A percentile compares a stretch with the other conserved stretches of the same genome.
phyloP scores from a whole-genome alignment of 92 coral and sea anemone genomes.

The Heteractis magnifica region DNA sequence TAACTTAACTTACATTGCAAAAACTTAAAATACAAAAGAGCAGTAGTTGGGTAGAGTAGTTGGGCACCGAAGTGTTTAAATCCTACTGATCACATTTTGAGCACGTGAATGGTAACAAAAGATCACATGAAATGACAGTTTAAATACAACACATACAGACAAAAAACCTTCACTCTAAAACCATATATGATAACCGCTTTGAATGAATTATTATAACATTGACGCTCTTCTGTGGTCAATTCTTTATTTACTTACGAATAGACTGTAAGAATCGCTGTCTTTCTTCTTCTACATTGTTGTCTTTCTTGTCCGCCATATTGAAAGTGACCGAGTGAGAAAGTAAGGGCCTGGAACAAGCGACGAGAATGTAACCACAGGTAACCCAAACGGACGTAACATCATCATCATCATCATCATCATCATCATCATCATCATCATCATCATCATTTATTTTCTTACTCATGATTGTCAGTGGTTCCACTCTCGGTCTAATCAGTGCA shows the following conservation, averaged over 20 bases:
- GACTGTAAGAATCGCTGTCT: constrained; percentile 82
- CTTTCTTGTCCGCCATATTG: constrained; percentile 91
- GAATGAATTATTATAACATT: not conserved
- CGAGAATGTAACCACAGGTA: not conserved
- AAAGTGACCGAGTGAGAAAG: constrained; percentile 17
- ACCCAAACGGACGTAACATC: not conserved
- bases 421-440: no score
- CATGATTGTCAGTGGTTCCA: no score
- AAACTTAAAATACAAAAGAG: no score
- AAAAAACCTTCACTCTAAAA: not conserved
- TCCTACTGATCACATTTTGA: no score
- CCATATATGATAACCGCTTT: not conserved
- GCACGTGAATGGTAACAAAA: no score
- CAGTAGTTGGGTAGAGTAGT: no score
- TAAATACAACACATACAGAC: not conserved
- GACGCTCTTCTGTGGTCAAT: not conserved
- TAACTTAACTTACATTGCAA: no score
- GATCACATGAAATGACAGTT: not conserved
- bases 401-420: no score
- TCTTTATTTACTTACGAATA: constrained; percentile 66
- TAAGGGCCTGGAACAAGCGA: constrained; percentile 8
- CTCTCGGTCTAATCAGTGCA: no score
- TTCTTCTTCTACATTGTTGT: constrained; percentile 53
- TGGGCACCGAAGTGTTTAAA: no score
- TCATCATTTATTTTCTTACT: no score